Evolutionary conservation across 2,797 vertebrate genomes (phyloP), one percentile per base, ranked within the genome.

Genomic region (Otolemur crassicaudatus): DNA sequence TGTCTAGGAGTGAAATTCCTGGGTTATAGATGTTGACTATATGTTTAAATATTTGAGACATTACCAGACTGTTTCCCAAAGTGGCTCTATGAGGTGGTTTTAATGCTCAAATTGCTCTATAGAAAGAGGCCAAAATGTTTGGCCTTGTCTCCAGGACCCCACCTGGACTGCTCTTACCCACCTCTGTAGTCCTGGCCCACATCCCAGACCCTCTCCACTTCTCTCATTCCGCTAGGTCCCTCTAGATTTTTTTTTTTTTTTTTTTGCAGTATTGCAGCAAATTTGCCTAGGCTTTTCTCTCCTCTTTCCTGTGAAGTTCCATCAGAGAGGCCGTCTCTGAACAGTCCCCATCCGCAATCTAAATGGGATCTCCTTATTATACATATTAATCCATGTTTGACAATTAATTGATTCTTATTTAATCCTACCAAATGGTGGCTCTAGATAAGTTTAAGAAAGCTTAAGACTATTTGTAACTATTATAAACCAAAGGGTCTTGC

Each of bases 141-240:
- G 13, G 0, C 2, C 0, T 25, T 19, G 7, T 79, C 46, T 46
- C 2, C 9, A 12, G 20, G 40, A 16, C 19, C 9, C 2, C 6
- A 0, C 3, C 61, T 20, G 12, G 3, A 43, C 43, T 37, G 61
- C 29, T 9, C 40, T 20, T n/a, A 1, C 5, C 34, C 1, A 2
- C 3, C 49, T 40, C 25, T 49, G 46, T 25, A 29, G 27, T 19
- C 46, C 82, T 13, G 10, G 27, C 8, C 9, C 23, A 0, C 34
- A 1, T 34, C 65, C 63, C 63, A 67, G 31, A 16, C 11, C 20
- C 8, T 88, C 5, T 2, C 7, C 7, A 8, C 53, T 58, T 75
- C 22, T 14, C 37, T 76, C 31, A 13, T 23, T 56, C 25, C 46
- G 29, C 61, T 29, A 6, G 0, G 25, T 29, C 14, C 72, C 53